Percentiles rank a stretch among this genome's conserved stretches.
Conservation (phyloP, 2,888 invertebrate species). For the Proisotoma minuta region DNA sequence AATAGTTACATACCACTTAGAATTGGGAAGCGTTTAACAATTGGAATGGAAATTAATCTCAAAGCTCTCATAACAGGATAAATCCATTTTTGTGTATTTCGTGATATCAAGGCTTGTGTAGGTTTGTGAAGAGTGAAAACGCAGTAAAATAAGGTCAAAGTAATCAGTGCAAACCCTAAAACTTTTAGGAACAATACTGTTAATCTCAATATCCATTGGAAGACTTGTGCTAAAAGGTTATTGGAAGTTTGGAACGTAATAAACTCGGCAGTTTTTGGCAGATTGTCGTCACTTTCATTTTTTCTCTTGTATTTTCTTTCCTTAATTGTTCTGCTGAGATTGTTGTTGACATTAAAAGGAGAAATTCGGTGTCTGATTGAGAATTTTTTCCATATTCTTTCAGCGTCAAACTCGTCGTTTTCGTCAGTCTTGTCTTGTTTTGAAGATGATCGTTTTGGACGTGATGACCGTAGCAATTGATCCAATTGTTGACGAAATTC, state of each 20-base stretch:
- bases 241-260: not conserved
- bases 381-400: conserved; percentile 7
- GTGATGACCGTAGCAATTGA: too few relatives aligned
- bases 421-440: too few relatives aligned
- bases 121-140: conserved; percentile 59
- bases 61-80: conserved; percentile 73
- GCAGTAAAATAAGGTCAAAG: conserved; percentile 50
- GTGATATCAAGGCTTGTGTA: conserved; percentile 62
- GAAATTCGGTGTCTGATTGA: not conserved
- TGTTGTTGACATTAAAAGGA: conserved; percentile 6
- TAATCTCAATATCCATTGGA: not conserved
- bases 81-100: conserved; percentile 72
- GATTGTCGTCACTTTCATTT: not conserved
- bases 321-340: not conserved
- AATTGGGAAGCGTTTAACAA: conserved; percentile 68
- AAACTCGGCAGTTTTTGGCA: not conserved
- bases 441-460: too few relatives aligned
- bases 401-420: too few relatives aligned
- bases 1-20: conserved; percentile 59
- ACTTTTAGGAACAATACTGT: not conserved
- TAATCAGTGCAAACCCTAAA: not conserved
- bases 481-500: too few relatives aligned
- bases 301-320: not conserved
- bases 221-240: too few relatives aligned
- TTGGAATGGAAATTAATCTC: conserved; percentile 69